Evolutionary conservation across 2,113 vertebrate species (phyloP).

Genomic region (Ageneiosus marmoratus): DNA sequence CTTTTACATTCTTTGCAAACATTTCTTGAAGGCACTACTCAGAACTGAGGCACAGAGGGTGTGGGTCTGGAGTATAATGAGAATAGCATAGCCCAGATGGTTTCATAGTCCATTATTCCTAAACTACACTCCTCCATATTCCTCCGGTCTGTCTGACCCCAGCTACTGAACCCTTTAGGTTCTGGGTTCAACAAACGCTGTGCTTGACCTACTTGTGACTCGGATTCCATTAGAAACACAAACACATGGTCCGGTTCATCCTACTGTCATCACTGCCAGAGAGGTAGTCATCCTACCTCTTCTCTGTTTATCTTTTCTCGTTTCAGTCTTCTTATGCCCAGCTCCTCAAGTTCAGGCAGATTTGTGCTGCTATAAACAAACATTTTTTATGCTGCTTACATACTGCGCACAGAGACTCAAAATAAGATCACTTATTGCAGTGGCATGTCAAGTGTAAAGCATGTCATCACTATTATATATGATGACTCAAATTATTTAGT

Average conservation of each 20-base stretch:
- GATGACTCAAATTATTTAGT: neutral
- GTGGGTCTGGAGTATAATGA: conserved; percentile 11
- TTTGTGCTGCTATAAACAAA: neutral
- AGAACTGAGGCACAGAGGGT: conserved; percentile 21
- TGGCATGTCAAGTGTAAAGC: neutral
- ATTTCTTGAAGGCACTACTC: conserved; percentile 21
- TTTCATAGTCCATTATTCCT: conserved; percentile 14
- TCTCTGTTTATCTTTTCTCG: conserved; percentile 16
- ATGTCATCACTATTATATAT: neutral
- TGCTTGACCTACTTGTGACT: conserved; percentile 32
- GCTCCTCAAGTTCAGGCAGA: conserved; percentile 11
- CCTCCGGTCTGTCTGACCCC: conserved; percentile 42
- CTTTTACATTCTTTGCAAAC: conserved; percentile 11
- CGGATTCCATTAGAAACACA: conserved; percentile 35
- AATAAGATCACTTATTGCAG: neutral
- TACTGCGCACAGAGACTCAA: neutral
- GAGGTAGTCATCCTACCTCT: neutral
- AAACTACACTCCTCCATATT: neutral
- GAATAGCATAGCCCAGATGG: conserved; percentile 35
- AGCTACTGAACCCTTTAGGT: conserved; percentile 46
- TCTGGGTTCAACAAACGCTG: conserved; percentile 29
- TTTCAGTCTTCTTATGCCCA: neutral
- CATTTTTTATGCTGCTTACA: neutral
- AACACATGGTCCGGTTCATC: conserved; percentile 28
- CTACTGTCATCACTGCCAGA: conserved; percentile 28